These are phyloP conservation scores for Petrocephalus sullivani DNA, from an alignment of 2,797 vertebrate genomes.

Conservation along the genomic window DNA sequence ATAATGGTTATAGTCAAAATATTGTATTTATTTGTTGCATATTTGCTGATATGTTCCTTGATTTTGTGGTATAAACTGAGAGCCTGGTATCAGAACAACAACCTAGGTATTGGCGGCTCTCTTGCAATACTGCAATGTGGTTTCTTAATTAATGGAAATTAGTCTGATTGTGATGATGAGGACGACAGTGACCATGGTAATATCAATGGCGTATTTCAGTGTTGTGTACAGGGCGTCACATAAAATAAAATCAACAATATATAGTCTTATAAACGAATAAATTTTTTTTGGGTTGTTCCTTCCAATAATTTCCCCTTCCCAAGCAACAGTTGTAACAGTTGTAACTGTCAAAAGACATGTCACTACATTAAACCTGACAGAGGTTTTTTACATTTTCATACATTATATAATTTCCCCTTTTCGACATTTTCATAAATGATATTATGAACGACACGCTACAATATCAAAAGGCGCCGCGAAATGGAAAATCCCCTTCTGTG, in stretches of 20 bases:
- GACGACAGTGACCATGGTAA: background rate
- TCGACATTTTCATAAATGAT: background rate
- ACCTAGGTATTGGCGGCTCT: background rate
- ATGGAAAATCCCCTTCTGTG: background rate
- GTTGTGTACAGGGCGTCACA: slow-evolving; percentile 6
- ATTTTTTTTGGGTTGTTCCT: background rate
- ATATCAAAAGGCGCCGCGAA: background rate
- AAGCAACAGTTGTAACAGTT: background rate
- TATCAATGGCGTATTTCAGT: slow-evolving; percentile 1
- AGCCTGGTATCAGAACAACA: background rate
- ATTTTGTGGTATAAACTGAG: background rate
- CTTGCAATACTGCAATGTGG: background rate
- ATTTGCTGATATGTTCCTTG: background rate
- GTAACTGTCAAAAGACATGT: background rate
- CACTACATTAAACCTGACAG: background rate
- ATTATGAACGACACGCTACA: background rate
- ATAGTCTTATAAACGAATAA: background rate
- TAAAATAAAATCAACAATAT: slow-evolving; percentile 14
- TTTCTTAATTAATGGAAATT: background rate
- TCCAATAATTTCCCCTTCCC: background rate
- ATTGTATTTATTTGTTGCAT: background rate
- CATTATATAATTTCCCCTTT: background rate
- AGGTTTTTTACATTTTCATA: background rate
- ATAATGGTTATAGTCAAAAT: background rate
- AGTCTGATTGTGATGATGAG: background rate